Evolutionary conservation across 2,113 vertebrate genomes (phyloP).

Genomic region (Reinhardtius hippoglossoides): DNA sequence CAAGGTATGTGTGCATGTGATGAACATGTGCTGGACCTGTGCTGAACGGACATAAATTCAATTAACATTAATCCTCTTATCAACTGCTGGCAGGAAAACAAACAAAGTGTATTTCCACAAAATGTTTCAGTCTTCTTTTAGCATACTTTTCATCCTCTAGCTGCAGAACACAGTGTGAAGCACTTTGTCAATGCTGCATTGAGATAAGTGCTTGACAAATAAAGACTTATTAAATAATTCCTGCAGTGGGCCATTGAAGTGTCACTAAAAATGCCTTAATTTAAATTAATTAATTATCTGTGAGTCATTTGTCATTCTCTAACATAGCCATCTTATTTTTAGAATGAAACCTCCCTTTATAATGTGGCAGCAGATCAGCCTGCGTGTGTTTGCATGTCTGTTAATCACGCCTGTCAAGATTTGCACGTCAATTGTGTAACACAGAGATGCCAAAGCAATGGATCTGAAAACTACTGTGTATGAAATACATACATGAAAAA

Average conservation of each 20-base stretch:
- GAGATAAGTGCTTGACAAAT: constrained; percentile 24
- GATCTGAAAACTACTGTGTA: too few relatives aligned
- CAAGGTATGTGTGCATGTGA: background rate
- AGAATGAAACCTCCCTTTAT: background rate
- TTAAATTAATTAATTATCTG: constrained; percentile 31
- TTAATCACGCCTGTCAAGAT: background rate
- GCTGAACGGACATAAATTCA: background rate
- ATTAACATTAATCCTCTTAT: constrained; percentile 4
- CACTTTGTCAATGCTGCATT: constrained; percentile 30
- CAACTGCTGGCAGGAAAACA: background rate
- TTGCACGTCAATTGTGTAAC: background rate
- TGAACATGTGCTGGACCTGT: background rate
- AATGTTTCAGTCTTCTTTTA: constrained; percentile 2
- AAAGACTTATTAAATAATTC: constrained; percentile 16
- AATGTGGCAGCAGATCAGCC: background rate
- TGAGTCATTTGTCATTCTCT: constrained; percentile 21
- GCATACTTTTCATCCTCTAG: constrained; percentile 1
- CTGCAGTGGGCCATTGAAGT: constrained; percentile 9
- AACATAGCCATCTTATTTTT: constrained; percentile 21
- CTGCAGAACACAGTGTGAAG: background rate
- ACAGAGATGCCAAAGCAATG: background rate
- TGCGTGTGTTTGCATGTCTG: background rate
- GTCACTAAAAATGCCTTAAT: constrained; percentile 23
- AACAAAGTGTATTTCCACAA: background rate
- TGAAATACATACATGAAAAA: too few relatives aligned